These are phyloP conservation scores for Drosophila atripex DNA, from an alignment of 2,888 invertebrate species.

Conservation along the genomic window DNA sequence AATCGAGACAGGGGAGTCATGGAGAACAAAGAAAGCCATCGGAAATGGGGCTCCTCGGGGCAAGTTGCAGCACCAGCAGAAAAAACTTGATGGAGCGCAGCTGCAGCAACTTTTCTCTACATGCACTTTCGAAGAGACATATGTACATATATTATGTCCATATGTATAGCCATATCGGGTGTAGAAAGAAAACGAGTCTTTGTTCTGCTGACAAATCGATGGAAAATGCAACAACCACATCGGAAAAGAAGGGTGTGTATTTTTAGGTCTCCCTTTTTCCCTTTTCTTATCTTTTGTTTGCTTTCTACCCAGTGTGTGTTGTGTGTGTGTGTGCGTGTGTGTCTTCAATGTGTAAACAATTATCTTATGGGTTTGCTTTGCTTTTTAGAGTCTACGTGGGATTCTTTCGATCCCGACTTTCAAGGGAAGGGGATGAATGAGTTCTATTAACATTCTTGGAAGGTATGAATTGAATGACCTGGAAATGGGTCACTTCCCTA, in stretches of 20 bases:
- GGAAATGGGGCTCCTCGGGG: constrained; percentile 66
- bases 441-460: not conserved
- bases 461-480: constrained; percentile 17
- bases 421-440: not conserved
- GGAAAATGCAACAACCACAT: constrained; percentile 46
- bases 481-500: constrained; percentile 6
- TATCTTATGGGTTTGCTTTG: constrained; percentile 8
- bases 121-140: constrained; percentile 43
- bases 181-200: constrained; percentile 74
- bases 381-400: constrained; percentile 19
- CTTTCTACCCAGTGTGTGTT: not conserved
- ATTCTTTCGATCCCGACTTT: not conserved
- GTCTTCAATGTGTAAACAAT: constrained; percentile 23
- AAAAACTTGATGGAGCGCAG: constrained; percentile 64
- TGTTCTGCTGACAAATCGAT: constrained; percentile 47
- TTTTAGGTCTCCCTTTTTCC: constrained; percentile 25
- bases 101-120: constrained; percentile 67
- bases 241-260: constrained; percentile 65
- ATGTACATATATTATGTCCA: not conserved
- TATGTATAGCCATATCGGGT: constrained; percentile 30
- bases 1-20: constrained; percentile 23
- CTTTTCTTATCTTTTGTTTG: constrained; percentile 22
- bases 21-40: constrained; percentile 39
- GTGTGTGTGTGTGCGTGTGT: constrained; percentile 7
- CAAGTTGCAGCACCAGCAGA: constrained; percentile 50